A percentile compares a stretch with the other conserved stretches of the same genome.
phyloP scores from a whole-genome alignment of 2,888 invertebrate genomes.

The Stictocephala bisonia region DNA sequence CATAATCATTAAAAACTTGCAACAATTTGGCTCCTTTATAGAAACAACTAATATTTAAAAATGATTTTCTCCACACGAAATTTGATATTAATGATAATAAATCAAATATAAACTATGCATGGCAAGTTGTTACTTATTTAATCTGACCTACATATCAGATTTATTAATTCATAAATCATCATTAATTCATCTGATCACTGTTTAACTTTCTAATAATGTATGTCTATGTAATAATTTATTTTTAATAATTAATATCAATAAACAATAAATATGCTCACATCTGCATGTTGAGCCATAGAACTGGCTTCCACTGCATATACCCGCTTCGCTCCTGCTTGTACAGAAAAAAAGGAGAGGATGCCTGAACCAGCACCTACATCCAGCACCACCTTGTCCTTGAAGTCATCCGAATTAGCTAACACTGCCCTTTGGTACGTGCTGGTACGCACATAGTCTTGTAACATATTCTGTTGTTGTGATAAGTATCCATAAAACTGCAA shows the following conservation, averaged over 20 bases:
- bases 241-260: background rate
- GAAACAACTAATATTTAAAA: too few relatives aligned
- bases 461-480: conserved; percentile 99
- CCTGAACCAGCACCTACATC: conserved; percentile 99
- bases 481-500: conserved; percentile 96
- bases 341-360: conserved; percentile 97
- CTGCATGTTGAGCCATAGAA: conserved; percentile 97
- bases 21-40: too few relatives aligned
- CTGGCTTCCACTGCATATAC: conserved; percentile 99
- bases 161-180: too few relatives aligned
- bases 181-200: too few relatives aligned
- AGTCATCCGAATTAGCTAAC: conserved; percentile 91
- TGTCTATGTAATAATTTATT: too few relatives aligned
- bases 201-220: too few relatives aligned
- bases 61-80: too few relatives aligned
- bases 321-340: conserved; percentile 95
- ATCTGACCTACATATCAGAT: too few relatives aligned
- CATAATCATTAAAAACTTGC: too few relatives aligned
- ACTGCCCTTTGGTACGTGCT: conserved; percentile 99
- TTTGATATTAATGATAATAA: too few relatives aligned
- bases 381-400: conserved; percentile 89
- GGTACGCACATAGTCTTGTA: conserved; percentile 99
- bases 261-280: conserved; percentile 64
- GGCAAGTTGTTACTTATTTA: too few relatives aligned
- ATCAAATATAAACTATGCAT: too few relatives aligned